phyloP scores from a whole-genome alignment of 2,888 invertebrate genomes.

The Yponomeuta malinellus region DNA sequence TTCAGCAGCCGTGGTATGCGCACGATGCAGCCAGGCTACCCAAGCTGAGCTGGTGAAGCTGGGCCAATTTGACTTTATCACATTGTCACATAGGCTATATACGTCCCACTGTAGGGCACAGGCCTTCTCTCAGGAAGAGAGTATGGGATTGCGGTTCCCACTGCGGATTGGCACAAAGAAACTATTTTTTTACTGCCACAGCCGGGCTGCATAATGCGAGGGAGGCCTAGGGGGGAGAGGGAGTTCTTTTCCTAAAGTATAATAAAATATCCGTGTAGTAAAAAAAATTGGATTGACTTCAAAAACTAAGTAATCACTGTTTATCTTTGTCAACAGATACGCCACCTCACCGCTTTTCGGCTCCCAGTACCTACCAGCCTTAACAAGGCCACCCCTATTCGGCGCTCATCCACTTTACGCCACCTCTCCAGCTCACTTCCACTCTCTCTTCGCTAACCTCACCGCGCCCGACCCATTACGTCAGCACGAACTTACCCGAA shows the following conservation, averaged over 20 bases:
- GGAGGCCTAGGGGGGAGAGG: too few relatives aligned
- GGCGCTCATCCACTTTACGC: constrained; percentile 60
- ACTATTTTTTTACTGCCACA: neutral
- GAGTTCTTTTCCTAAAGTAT: too few relatives aligned
- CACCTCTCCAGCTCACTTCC: constrained; percentile 80
- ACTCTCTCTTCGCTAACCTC: constrained; percentile 88
- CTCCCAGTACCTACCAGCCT: constrained; percentile 57
- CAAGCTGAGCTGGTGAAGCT: too few relatives aligned
- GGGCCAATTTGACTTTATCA: too few relatives aligned
- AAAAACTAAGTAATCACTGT: neutral
- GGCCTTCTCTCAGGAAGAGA: too few relatives aligned
- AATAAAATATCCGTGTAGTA: neutral
- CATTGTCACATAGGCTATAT: too few relatives aligned
- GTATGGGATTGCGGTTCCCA: too few relatives aligned
- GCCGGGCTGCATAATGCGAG: too few relatives aligned
- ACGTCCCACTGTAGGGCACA: too few relatives aligned
- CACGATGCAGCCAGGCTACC: too few relatives aligned
- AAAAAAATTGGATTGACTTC: neutral
- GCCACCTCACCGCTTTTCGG: constrained; percentile 61
- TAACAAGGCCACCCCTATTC: constrained; percentile 56
- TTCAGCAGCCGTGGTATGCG: too few relatives aligned
- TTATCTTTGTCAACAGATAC: constrained; percentile 41
- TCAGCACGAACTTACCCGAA: constrained; percentile 33
- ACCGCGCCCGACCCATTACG: constrained; percentile 64
- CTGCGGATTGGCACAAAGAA: too few relatives aligned